These are phyloP conservation scores for Coregonus suidteri DNA, from an alignment of 2,797 vertebrate species.

Conservation along the genomic window DNA sequence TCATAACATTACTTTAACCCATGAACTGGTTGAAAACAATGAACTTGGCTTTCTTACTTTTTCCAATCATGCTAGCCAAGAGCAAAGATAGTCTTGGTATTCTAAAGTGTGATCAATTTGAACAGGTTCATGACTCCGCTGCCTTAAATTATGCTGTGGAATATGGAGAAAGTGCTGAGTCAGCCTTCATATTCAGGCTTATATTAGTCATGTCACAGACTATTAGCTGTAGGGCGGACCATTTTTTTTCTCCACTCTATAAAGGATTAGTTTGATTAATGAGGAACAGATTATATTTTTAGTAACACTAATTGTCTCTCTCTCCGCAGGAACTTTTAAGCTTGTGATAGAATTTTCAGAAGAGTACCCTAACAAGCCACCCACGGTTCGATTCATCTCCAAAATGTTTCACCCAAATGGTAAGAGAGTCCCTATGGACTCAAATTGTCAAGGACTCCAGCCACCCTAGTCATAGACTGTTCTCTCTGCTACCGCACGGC, in stretches of 20 bases:
- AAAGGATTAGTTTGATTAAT: background rate
- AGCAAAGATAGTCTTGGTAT: background rate
- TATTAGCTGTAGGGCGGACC: background rate
- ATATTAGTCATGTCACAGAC: background rate
- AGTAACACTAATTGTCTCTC: background rate
- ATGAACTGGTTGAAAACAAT: background rate
- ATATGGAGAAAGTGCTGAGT: background rate
- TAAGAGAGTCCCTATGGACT: conserved; percentile 57
- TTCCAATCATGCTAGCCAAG: background rate
- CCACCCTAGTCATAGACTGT: too few relatives aligned
- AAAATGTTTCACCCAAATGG: conserved; percentile 99
- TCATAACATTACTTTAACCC: too few relatives aligned
- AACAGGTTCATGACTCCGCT: background rate
- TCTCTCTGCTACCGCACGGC: too few relatives aligned
- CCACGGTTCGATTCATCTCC: conserved; percentile 97
- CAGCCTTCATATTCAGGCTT: conserved; percentile 9
- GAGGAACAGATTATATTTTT: too few relatives aligned
- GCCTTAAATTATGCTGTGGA: too few relatives aligned
- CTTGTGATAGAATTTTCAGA: conserved; percentile 99
- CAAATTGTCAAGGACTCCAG: too few relatives aligned
- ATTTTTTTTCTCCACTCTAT: background rate
- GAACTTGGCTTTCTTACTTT: background rate
- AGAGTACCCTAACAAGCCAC: conserved; percentile 99
- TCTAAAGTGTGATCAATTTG: background rate
- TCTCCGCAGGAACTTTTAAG: conserved; percentile 92